phyloP scores from a whole-genome alignment of 2,113 vertebrate genomes.

The Pionites leucogaster region DNA sequence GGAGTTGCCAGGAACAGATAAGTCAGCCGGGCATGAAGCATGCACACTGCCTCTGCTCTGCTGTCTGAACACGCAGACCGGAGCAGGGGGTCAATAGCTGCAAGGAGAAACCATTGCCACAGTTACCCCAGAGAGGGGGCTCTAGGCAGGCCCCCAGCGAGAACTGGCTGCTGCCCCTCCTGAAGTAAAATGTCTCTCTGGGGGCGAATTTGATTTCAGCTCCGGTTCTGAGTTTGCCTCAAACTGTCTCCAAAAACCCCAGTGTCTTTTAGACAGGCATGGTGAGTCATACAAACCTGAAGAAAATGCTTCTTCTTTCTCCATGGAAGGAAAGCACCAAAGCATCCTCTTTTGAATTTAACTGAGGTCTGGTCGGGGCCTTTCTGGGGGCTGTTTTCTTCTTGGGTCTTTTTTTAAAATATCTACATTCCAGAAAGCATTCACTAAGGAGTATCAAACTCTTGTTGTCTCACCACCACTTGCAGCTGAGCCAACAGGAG shows the following conservation, averaged over 20 bases:
- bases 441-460: background rate
- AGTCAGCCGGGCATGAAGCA: fast-evolving
- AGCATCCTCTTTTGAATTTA: background rate
- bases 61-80: fast-evolving
- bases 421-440: background rate
- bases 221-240: background rate
- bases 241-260: background rate
- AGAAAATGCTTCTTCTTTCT: background rate
- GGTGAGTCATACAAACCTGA: background rate
- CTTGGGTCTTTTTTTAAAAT: background rate
- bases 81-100: background rate
- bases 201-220: background rate
- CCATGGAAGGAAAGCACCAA: background rate
- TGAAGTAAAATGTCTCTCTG: background rate
- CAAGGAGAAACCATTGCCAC: background rate
- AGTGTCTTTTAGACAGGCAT: background rate
- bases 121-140: background rate
- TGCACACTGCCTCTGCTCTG: fast-evolving
- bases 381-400: background rate
- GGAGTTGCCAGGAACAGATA: background rate
- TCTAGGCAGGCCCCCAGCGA: background rate
- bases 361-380: background rate
- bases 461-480: background rate
- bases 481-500: background rate
- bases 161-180: background rate